phyloP scores from a whole-genome alignment of 2,113 vertebrate species.

The Manacus vitellinus region DNA sequence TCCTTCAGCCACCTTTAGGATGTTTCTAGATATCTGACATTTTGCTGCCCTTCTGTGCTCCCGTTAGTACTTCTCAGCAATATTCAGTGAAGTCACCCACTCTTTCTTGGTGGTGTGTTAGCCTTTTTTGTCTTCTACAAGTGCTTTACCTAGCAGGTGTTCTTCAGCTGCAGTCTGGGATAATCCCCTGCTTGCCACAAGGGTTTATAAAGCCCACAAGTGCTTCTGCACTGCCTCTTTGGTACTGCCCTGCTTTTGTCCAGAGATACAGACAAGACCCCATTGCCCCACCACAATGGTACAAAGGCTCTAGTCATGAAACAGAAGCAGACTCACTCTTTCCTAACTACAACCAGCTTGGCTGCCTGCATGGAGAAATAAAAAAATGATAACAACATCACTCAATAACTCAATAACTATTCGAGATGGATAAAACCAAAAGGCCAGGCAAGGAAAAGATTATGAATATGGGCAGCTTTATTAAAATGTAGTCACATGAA shows the following conservation, averaged over 20 bases:
- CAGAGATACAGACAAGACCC: background rate
- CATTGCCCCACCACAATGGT: background rate
- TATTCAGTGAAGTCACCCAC: fast-evolving
- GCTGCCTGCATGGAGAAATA: background rate
- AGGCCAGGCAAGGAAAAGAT: background rate
- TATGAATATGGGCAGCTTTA: background rate
- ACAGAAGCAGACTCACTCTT: background rate
- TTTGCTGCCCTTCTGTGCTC: background rate
- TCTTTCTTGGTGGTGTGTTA: background rate
- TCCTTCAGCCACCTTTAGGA: background rate
- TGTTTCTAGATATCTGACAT: background rate
- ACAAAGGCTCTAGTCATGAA: fast-evolving
- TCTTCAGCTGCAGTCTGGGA: background rate
- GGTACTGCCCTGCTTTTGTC: background rate
- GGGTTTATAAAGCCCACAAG: background rate
- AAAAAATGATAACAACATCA: background rate
- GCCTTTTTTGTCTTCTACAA: background rate
- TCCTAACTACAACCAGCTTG: background rate
- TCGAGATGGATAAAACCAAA: background rate
- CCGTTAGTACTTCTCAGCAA: background rate
- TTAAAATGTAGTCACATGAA: background rate
- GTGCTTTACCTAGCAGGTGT: background rate
- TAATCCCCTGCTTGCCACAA: background rate
- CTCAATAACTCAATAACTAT: background rate
- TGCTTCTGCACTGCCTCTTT: background rate